phyloP scores from a whole-genome alignment of 2,888 invertebrate genomes.

The Muschampia plurimacula region DNA sequence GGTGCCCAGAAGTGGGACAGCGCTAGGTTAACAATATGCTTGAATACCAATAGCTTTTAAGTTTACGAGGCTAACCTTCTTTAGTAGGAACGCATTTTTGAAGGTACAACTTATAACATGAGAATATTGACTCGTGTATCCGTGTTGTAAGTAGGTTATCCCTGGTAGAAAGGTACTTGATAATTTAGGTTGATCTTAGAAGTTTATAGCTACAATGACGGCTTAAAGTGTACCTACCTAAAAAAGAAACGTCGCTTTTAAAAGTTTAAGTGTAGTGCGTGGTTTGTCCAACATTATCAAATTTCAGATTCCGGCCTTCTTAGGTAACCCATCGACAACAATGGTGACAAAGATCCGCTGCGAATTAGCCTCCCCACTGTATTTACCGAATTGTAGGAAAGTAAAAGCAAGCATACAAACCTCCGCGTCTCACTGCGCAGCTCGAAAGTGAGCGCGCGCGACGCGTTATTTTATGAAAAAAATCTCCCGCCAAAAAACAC shows the following conservation, averaged over 20 bases:
- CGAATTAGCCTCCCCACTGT: slow-evolving; percentile 71
- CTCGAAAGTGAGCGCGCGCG: slow-evolving; percentile 74
- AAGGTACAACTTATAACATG: no score
- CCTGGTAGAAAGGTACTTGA: no score
- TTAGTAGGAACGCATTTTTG: no score
- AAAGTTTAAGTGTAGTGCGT: neutral
- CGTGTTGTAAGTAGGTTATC: no score
- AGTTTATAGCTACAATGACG: no score
- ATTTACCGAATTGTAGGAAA: slow-evolving; percentile 62
- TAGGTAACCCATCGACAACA: slow-evolving; percentile 26
- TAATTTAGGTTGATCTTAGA: no score
- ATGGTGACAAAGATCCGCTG: slow-evolving; percentile 52
- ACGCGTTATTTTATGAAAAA: slow-evolving; percentile 65
- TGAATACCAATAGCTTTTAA: no score
- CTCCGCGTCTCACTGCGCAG: slow-evolving; percentile 70
- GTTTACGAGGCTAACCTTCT: no score
- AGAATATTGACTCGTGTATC: no score
- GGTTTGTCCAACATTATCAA: neutral
- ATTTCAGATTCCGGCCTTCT: slow-evolving; percentile 1
- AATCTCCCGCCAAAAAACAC: slow-evolving; percentile 65
- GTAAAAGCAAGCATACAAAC: slow-evolving; percentile 75
- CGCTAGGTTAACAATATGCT: no score
- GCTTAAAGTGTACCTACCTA: no score
- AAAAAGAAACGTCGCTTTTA: neutral
- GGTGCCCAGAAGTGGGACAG: no score